A percentile compares a stretch with the other conserved stretches of the same genome.
Conservation (phyloP, 2,888 invertebrate genomes). For the Aelia acuminata region DNA sequence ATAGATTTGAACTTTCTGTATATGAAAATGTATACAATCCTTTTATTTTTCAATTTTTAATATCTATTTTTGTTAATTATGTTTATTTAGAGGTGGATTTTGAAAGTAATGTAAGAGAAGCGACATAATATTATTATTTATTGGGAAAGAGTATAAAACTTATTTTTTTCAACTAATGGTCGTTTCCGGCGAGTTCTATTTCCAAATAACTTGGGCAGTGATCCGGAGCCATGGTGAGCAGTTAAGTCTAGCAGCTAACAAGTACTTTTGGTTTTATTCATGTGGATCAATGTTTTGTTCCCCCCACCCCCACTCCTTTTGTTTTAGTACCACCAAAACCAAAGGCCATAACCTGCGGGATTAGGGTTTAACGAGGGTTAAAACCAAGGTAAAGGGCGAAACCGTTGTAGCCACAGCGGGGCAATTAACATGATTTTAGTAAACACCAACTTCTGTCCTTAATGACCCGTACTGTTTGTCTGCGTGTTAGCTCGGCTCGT, state of each 20-base stretch:
- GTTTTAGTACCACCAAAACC: neutral
- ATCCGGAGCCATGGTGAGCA: too few relatives aligned
- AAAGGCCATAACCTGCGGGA: neutral
- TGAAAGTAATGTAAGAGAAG: too few relatives aligned
- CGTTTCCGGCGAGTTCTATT: too few relatives aligned
- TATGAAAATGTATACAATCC: too few relatives aligned
- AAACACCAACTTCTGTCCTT: neutral
- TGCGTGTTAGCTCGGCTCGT: neutral
- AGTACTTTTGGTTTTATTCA: neutral
- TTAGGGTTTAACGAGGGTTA: neutral
- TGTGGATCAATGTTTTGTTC: neutral
- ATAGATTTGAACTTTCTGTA: too few relatives aligned
- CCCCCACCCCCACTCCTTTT: neutral
- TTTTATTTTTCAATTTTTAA: too few relatives aligned
- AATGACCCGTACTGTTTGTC: neutral
- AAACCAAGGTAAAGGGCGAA: neutral
- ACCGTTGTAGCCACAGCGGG: neutral
- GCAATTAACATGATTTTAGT: constrained; percentile 1
- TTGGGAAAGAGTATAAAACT: too few relatives aligned
- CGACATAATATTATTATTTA: too few relatives aligned
- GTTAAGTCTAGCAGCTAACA: neutral
- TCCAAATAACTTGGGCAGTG: too few relatives aligned
- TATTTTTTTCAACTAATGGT: too few relatives aligned
- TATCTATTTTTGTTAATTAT: too few relatives aligned
- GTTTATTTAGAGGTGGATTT: too few relatives aligned